Evolutionary conservation across 1,140 invertebrate genomes (phyloP).

Genomic region (Drosophila virilis): DNA sequence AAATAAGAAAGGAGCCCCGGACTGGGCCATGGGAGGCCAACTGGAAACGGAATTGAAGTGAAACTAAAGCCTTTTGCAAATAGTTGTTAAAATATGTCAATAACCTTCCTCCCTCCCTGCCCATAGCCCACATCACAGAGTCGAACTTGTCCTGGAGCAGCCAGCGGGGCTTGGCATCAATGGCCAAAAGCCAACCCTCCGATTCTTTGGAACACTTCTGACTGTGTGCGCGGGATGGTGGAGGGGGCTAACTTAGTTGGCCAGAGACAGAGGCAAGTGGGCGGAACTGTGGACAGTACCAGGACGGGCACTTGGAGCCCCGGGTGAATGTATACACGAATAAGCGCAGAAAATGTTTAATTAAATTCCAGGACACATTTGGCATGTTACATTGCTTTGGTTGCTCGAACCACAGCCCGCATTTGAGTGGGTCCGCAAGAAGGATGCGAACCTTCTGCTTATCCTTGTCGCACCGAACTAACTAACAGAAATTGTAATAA

Average conservation of each 20-base stretch:
- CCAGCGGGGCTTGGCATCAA: constrained; percentile 51
- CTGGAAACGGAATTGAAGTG: constrained; percentile 67
- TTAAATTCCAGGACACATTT: constrained; percentile 82
- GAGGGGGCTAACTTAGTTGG: neutral
- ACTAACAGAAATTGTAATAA: constrained; percentile 79
- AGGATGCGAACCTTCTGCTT: constrained; percentile 20
- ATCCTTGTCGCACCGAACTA: constrained; percentile 39
- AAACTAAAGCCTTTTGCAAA: constrained; percentile 81
- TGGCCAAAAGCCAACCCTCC: constrained; percentile 45
- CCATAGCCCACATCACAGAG: constrained; percentile 10
- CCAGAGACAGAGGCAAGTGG: neutral
- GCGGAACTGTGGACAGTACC: neutral
- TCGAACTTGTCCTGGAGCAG: neutral
- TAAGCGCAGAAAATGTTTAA: constrained; percentile 82
- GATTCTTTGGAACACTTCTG: constrained; percentile 24
- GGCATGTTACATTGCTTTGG: constrained; percentile 77
- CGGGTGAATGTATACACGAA: constrained; percentile 65
- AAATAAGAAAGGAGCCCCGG: neutral
- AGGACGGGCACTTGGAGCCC: neutral
- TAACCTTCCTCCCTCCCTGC: constrained; percentile 48
- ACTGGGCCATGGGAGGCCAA: neutral
- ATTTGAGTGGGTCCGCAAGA: constrained; percentile 4
- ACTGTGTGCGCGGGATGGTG: neutral
- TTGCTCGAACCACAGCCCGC: constrained; percentile 60
- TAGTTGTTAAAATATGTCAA: constrained; percentile 82